These are phyloP conservation scores for Mormyrus lacerda DNA, from an alignment of 2,113 vertebrate genomes.

Conservation along the genomic window DNA sequence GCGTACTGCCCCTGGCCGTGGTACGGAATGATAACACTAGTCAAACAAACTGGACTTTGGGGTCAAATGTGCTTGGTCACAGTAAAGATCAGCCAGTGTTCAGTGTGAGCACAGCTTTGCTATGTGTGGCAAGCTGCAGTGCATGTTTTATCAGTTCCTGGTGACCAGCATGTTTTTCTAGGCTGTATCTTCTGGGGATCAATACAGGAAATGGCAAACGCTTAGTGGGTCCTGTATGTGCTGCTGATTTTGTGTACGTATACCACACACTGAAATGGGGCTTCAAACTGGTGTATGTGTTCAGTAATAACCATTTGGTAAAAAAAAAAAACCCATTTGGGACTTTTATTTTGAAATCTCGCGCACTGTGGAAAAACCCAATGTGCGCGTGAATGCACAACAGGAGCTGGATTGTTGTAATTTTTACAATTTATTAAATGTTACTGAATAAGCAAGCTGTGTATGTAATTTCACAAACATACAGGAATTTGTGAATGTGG, in stretches of 20 bases:
- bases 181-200: background rate
- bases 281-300: background rate
- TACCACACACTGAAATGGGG: background rate
- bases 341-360: background rate
- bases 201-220: background rate
- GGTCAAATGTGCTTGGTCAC: background rate
- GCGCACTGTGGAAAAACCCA: background rate
- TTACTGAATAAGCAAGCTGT: background rate
- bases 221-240: background rate
- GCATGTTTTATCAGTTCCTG: background rate
- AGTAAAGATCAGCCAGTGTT: no score
- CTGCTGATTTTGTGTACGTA: background rate
- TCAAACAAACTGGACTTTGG: background rate
- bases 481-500: background rate
- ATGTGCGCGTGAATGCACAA: background rate
- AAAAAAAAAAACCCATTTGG: background rate
- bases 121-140: no score
- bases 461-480: background rate
- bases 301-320: background rate
- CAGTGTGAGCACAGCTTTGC: no score
- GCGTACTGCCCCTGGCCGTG: background rate
- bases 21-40: background rate
- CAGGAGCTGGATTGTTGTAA: background rate
- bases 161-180: background rate
- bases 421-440: background rate